Conservation (phyloP, 2,888 invertebrate species). For the Sminthurides aquaticus region DNA sequence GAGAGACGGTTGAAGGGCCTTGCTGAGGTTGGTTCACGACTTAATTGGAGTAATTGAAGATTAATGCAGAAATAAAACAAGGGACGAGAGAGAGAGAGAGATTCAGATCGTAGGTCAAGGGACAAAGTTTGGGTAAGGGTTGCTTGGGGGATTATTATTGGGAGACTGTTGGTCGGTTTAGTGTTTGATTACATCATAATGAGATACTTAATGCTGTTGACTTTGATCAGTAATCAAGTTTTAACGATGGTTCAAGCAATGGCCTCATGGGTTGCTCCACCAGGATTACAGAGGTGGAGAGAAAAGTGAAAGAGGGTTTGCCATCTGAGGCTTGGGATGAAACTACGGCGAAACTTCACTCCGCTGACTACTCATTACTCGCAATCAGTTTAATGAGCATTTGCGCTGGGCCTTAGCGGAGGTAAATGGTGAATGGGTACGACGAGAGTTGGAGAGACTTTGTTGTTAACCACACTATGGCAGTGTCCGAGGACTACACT, state of each 20-base stretch:
- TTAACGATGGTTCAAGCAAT: neutral
- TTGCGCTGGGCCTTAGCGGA: neutral
- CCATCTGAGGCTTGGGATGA: neutral
- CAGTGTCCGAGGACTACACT: neutral
- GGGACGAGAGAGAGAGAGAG: no score
- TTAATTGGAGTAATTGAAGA: no score
- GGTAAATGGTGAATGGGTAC: neutral
- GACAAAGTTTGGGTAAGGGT: no score
- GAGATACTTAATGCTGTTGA: no score
- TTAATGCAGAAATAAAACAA: no score
- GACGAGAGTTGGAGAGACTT: neutral
- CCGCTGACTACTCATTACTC: neutral
- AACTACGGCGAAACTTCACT: neutral
- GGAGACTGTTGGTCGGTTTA: no score
- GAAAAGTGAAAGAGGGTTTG: neutral
- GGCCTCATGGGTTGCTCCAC: neutral
- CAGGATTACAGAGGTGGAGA: neutral
- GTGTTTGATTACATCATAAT: neutral
- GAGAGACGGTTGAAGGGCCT: no score
- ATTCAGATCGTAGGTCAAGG: neutral
- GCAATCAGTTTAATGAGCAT: constrained; percentile 8
- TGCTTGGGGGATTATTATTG: no score
- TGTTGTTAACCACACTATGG: neutral
- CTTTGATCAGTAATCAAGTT: neutral
- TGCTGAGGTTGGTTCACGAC: no score